phyloP scores from a whole-genome alignment of 1,140 invertebrate species.

The Aphelenchoides besseyi region DNA sequence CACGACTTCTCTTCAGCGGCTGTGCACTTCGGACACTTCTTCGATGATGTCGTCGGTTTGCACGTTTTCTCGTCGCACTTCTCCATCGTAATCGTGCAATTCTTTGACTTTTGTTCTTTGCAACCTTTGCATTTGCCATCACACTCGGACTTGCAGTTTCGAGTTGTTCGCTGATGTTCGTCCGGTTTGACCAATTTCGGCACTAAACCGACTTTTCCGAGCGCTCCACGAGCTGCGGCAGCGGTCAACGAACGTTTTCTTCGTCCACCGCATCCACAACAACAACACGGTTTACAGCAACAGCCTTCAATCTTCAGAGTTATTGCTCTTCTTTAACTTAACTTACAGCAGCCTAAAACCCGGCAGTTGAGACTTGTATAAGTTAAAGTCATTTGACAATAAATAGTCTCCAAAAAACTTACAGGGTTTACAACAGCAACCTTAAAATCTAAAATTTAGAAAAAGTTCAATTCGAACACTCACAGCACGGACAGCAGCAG shows the following conservation, averaged over 20 bases:
- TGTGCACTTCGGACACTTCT: neutral
- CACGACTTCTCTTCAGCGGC: neutral
- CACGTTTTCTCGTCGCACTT: neutral
- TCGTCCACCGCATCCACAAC: slow-evolving; percentile 8
- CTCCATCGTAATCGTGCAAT: neutral
- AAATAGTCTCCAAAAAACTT: slow-evolving; percentile 1
- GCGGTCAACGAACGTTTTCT: neutral
- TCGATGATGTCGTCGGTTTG: neutral
- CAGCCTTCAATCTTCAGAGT: too few species aligned
- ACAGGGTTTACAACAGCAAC: slow-evolving; percentile 20
- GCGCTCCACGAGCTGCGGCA: slow-evolving; percentile 3
- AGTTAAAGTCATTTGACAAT: neutral
- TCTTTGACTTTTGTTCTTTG: neutral
- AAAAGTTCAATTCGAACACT: neutral
- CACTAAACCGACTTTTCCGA: neutral
- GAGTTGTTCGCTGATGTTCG: neutral
- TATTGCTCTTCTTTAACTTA: too few species aligned
- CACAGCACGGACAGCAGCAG: neutral
- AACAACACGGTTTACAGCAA: slow-evolving; percentile 30
- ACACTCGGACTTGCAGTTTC: neutral
- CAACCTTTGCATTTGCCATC: neutral
- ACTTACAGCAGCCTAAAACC: too few species aligned
- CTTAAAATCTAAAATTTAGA: neutral
- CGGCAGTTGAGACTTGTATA: too few species aligned
- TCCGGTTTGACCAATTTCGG: neutral